Conservation (phyloP, 2,888 invertebrate species). For the Saturnia japonica region DNA sequence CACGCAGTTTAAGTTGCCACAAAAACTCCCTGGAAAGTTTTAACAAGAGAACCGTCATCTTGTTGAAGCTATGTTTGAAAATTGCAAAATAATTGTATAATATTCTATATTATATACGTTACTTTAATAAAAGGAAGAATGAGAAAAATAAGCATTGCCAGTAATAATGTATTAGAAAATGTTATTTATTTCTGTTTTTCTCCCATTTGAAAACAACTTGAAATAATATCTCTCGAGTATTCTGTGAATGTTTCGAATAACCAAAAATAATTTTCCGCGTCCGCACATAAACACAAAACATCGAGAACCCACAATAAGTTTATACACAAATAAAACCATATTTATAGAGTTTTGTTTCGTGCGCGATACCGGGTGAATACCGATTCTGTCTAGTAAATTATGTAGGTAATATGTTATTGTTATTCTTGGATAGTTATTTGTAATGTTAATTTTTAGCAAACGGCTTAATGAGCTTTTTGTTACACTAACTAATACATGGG, state of each 20-base stretch:
- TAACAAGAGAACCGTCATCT: too few relatives aligned
- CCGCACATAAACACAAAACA: constrained; percentile 15
- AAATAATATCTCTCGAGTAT: constrained; percentile 4
- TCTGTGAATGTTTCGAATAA: background rate
- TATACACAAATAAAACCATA: constrained; percentile 16
- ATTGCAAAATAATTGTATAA: too few relatives aligned
- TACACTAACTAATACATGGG: too few relatives aligned
- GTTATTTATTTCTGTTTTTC: background rate
- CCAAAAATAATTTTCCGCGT: constrained; percentile 11
- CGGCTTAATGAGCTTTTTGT: too few relatives aligned
- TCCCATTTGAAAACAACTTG: background rate
- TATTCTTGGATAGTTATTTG: background rate
- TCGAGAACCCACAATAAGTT: constrained; percentile 14
- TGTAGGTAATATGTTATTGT: constrained; percentile 4
- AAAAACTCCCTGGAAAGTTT: too few relatives aligned
- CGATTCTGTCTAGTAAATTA: constrained; percentile 3
- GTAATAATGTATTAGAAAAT: background rate
- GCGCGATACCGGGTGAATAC: constrained; percentile 9
- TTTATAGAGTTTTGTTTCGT: constrained; percentile 17
- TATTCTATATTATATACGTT: too few relatives aligned
- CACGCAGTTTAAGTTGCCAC: too few relatives aligned
- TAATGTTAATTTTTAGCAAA: too few relatives aligned
- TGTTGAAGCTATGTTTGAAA: too few relatives aligned
- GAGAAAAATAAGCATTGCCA: background rate
- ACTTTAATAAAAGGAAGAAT: too few relatives aligned